phyloP scores from a whole-genome alignment of 2,113 vertebrate genomes.

The Gulo gulo region DNA sequence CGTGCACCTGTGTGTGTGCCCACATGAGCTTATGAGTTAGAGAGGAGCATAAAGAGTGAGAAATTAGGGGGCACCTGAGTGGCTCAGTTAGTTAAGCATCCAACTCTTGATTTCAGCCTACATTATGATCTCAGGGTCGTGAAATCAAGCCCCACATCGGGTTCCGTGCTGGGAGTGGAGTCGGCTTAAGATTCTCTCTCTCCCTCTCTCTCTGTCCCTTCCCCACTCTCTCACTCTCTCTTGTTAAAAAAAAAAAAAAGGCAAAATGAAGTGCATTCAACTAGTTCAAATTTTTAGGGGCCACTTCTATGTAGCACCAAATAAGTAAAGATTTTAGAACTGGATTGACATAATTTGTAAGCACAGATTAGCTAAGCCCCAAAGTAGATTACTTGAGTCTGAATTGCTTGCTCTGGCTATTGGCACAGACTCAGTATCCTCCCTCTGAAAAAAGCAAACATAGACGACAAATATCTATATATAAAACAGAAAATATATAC shows the following conservation, averaged over 20 bases:
- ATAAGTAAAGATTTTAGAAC: neutral
- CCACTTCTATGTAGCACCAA: neutral
- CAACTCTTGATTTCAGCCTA: neutral
- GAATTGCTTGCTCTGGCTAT: neutral
- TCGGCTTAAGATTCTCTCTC: neutral
- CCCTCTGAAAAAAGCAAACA: neutral
- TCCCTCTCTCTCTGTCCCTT: neutral
- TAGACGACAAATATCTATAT: neutral
- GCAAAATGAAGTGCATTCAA: neutral
- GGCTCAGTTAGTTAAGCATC: neutral
- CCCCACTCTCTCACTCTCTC: neutral
- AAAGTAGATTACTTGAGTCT: neutral
- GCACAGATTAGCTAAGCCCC: neutral
- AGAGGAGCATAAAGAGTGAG: neutral
- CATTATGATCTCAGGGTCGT: neutral
- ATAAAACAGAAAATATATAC: neutral
- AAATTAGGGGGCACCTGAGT: neutral
- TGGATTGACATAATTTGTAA: neutral
- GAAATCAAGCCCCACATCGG: neutral
- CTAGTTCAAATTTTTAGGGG: neutral
- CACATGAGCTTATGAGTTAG: neutral
- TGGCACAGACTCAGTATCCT: neutral
- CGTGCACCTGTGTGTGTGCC: neutral
- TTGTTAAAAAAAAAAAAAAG: neutral
- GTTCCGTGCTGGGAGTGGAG: neutral